A percentile compares a stretch with the other conserved stretches of the same genome.
phyloP scores from a whole-genome alignment of 2,113 vertebrate species.

The Alethe castanea region DNA sequence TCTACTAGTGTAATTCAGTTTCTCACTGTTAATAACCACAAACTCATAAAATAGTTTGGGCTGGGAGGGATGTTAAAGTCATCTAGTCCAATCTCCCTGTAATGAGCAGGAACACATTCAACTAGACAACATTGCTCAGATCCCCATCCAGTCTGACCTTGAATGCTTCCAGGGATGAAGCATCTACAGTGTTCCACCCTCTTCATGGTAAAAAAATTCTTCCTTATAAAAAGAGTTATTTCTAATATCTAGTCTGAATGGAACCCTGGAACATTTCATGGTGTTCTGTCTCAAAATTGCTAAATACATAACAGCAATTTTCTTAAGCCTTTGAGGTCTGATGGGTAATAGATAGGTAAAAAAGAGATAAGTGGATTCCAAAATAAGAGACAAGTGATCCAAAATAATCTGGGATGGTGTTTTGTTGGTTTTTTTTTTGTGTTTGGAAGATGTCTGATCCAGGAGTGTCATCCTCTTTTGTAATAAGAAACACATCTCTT shows the following conservation, averaged over 20 bases:
- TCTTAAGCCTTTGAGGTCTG: neutral
- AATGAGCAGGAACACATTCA: neutral
- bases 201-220: neutral
- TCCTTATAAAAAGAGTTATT: neutral
- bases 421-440: neutral
- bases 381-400: neutral
- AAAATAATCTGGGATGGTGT: neutral
- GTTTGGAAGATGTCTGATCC: neutral
- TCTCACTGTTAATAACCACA: neutral
- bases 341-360: neutral
- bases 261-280: neutral
- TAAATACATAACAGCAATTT: neutral
- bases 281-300: neutral
- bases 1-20: neutral
- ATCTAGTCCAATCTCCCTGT: neutral
- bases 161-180: neutral
- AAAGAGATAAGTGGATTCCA: neutral
- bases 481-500: neutral
- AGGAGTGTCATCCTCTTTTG: neutral
- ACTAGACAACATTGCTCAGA: neutral
- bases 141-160: accelerated
- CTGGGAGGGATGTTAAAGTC: neutral
- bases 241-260: neutral
- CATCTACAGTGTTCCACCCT: neutral
- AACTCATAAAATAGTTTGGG: neutral